Base-by-base conservation (phyloP, 2,888 invertebrate species). In the Hyposoter didymator region DNA sequence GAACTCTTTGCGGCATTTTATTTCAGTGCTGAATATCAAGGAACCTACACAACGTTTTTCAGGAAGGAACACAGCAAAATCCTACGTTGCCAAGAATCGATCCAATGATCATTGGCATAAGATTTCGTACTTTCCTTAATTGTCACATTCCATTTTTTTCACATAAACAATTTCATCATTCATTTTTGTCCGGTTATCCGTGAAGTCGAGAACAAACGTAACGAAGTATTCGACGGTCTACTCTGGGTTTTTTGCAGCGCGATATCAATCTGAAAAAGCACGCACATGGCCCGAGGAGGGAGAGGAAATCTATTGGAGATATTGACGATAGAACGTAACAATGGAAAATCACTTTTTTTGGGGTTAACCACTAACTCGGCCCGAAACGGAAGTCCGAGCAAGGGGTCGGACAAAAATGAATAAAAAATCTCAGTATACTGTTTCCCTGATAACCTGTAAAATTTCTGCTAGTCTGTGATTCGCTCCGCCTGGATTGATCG, bases 401-500 rank as follows among this genome's bases (percentile, higher is more conserved):
- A 64, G 10, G 39, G 22, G 32, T n/a, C 17, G 22, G 5, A 28
- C 19, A 47, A 62, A 45, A 45, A 47, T 5, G 19, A 19, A 66
- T 12, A 39, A 76, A 49, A 59, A 49, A 66, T 62, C 14, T 47
- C 59, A 59, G 43, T 14, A 10, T 39, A 67, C 39, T 55, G 55
- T 73, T 55, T 55, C 39, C 39, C 22, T 22, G 22, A 35, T 52
- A 73, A 43, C 55, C 22, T 39, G 73, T 39, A 22, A 66, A 66
- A 66, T 55, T n/a, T 14, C 19, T 6, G 49, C 62, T n/a, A 64
- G 45, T 32, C 35, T 55, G 72, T 55, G 72, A 19, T 64, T 28
- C 64, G 47, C 47, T 64, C 45, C 75, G 28, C 32, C 47, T 32
- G 32, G 64, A 75, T n/a, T 62, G 75, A 64, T 75, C 75, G 62